Percentiles rank a stretch among this genome's conserved stretches.
These are phyloP conservation scores for Lypha dubia DNA, from an alignment of 2,888 invertebrate species.

Conservation along the genomic window DNA sequence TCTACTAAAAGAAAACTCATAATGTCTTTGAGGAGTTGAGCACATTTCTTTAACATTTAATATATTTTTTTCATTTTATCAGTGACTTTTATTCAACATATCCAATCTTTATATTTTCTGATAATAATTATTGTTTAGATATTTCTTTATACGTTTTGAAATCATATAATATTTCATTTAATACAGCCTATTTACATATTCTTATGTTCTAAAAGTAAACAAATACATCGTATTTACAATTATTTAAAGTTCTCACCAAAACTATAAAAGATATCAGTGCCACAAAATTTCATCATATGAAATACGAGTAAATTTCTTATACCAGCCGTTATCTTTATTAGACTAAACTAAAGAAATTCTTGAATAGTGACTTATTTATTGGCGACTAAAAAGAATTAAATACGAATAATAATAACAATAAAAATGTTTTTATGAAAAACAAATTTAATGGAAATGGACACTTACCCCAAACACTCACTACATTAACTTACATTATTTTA, in stretches of 20 bases:
- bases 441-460: constrained; percentile 49
- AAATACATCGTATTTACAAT: constrained; percentile 5
- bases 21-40: no score
- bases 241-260: constrained; percentile 59
- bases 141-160: not conserved
- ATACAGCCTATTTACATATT: constrained; percentile 7
- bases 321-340: constrained; percentile 34
- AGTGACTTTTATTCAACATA: not conserved
- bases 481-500: constrained; percentile 1
- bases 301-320: not conserved
- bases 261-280: not conserved
- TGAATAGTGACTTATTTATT: constrained; percentile 55
- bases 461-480: constrained; percentile 2
- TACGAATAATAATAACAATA: not conserved
- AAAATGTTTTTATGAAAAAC: not conserved
- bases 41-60: no score
- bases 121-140: constrained; percentile 18
- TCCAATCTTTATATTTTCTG: not conserved
- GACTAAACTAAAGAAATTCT: constrained; percentile 19
- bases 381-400: constrained; percentile 28
- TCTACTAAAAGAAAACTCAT: no score
- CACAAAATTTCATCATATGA: not conserved
- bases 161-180: not conserved
- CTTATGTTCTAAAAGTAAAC: constrained; percentile 12
- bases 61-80: no score